Base-by-base conservation (phyloP, 2,113 vertebrate species). In the Nycticorax nycticorax region DNA sequence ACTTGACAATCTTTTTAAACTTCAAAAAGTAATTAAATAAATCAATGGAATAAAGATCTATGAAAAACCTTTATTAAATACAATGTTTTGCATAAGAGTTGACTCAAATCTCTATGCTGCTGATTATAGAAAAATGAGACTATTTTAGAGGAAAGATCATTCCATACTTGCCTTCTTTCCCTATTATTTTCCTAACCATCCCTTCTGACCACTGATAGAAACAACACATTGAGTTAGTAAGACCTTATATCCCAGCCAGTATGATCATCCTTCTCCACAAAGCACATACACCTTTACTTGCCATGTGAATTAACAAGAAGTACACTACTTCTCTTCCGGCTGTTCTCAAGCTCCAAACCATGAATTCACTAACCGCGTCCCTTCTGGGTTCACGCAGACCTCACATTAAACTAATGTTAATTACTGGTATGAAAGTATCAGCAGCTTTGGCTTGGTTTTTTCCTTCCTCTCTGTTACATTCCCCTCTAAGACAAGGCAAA, bases 241-340 rank as follows among this genome's bases (percentile, higher is more conserved):
- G 14, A 64, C 35, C 6, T 41, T 14, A 0, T 11, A 12, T 33
- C n/a, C 53, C 37, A 75, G 24, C 20, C 57, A 77, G 11, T 13
- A 30, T 14, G 18, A 66, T 12, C 14, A 17, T 8, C 48, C 10
- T 69, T 24, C 45, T 47, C 39, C 62, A 32, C 10, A 75, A 37
- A 86, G 26, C 6, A 41, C 0, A 0, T 10, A 11, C 1, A 3
- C 37, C 24, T 77, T 57, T 30, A 55, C 32, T 57, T 37, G 23
- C 19, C 43, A 23, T 3, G 14, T 55, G 24, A 63, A 14, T 59
- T 22, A 28, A 57, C 7, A 26, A 69, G 28, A 11, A 73, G 39
- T 22, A 69, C 17, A 8, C 16, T 7, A 16, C 15, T 32, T 11
- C n/a, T 89, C 3, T 68, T 64, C 37, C 45, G 41, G 39, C 4